Evolutionary conservation across 2,888 invertebrate genomes (phyloP).

Genomic region (Drosophila nr. fundita): DNA sequence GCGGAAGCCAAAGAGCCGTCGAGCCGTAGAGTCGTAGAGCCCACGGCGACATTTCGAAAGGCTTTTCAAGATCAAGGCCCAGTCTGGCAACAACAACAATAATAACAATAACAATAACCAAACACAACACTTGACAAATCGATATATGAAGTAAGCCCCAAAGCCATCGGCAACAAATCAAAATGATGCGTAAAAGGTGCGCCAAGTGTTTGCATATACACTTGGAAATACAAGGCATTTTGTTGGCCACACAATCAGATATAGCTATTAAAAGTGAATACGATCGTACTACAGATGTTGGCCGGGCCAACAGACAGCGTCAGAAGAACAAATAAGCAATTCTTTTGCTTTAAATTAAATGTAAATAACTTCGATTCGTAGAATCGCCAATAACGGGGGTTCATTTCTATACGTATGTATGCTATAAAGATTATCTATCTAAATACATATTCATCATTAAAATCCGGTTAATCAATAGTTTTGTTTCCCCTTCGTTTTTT

Average conservation of each 20-base stretch:
- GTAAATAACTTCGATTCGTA: slow-evolving; percentile 61
- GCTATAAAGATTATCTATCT: slow-evolving; percentile 30
- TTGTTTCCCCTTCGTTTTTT: background rate
- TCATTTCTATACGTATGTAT: slow-evolving; percentile 19
- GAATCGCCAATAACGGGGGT: slow-evolving; percentile 18
- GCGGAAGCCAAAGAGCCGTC: slow-evolving; percentile 53
- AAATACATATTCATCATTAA: slow-evolving; percentile 63
- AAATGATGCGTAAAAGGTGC: slow-evolving; percentile 69
- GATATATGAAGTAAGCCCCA: slow-evolving; percentile 66
- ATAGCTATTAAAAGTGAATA: slow-evolving; percentile 49
- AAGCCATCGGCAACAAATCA: slow-evolving; percentile 34
- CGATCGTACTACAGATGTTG: slow-evolving; percentile 37
- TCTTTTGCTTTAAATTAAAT: slow-evolving; percentile 62
- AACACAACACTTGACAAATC: slow-evolving; percentile 61
- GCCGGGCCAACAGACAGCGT: slow-evolving; percentile 33
- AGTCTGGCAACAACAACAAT: slow-evolving; percentile 17
- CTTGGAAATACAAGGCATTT: slow-evolving; percentile 61
- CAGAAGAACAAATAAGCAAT: slow-evolving; percentile 30
- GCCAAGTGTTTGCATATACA: slow-evolving; percentile 71
- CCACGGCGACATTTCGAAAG: slow-evolving; percentile 73
- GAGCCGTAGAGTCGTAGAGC: slow-evolving; percentile 18
- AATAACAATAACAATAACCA: slow-evolving; percentile 18
- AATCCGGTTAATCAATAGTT: slow-evolving; percentile 20
- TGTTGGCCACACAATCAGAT: slow-evolving; percentile 31
- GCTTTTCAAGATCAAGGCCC: slow-evolving; percentile 78